Base-by-base conservation (phyloP, 2,113 vertebrate species). In the Clarias gariepinus region DNA sequence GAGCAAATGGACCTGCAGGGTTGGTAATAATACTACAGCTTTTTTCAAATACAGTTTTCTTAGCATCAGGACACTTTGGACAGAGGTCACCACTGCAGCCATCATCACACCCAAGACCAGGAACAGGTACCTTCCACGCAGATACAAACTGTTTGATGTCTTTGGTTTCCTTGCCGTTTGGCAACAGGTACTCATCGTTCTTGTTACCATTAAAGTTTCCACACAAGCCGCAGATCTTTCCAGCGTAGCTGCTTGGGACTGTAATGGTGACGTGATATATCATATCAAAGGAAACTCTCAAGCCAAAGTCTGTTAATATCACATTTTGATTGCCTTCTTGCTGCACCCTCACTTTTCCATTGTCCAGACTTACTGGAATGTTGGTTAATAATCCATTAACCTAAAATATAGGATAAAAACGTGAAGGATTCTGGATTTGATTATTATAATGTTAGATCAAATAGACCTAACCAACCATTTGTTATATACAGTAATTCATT, bases 201-300 rank as follows among this genome's bases (percentile, higher is more conserved):
- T 57, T 78, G 23, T 92, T 25, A 2, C 82, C 82, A 36, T 94
- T 94, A 82, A 89, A 94, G 76, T 93, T 93, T 19, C 94, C 94
- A 28, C 94, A 94, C 15, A 95, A 85, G 2, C 94, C 94, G 8
- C 92, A 91, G 9, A 93, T 87, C 84, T 85, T 91, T 41, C 85
- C 91, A 0, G 11, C 25, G 83, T 93, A 94, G 82, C 64, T 93
- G n/a, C 91, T 89, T 0, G 93, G 92, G 41, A 94, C 90, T 0
- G 87, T 92, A 58, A 92, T 74, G 8, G 78, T 88, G 21, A 94
- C 86, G 4, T 90, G 89, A 78, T 91, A 94, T 23, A 90, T 52
- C 55, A 93, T 89, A 83, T 92, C 89, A 55, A 91, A 94, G 13
- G 86, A 82, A 63, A 94, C 86, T 41, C 28, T 78, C 81, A 94